Evolutionary conservation across 2,888 invertebrate species (phyloP).

Genomic region (Nezara viridula): DNA sequence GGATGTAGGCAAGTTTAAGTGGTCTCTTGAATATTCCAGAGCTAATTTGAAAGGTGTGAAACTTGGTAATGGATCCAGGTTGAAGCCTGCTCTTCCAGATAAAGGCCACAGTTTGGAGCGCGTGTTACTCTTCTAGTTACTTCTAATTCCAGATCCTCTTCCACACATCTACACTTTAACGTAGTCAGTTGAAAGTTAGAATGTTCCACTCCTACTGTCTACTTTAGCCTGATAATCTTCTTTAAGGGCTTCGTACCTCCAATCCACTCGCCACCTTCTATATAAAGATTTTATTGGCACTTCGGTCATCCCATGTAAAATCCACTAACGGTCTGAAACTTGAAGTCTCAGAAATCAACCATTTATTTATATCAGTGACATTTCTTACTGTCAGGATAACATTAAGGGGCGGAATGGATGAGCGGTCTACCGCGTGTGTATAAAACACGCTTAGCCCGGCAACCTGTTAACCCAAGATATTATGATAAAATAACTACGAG

Average conservation of each 20-base stretch:
- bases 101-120: constrained; percentile 1
- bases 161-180: constrained; percentile 21
- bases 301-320: too few relatives aligned
- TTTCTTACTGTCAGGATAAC: too few relatives aligned
- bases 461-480: too few relatives aligned
- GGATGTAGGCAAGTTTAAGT: neutral
- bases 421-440: too few relatives aligned
- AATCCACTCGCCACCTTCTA: neutral
- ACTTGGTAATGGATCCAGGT: constrained; percentile 1
- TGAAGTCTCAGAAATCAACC: too few relatives aligned
- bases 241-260: neutral
- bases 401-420: too few relatives aligned
- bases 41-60: constrained; percentile 21
- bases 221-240: constrained; percentile 1
- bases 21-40: constrained; percentile 7
- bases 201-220: constrained; percentile 21
- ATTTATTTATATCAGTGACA: too few relatives aligned
- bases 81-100: neutral
- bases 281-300: too few relatives aligned
- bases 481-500: too few relatives aligned
- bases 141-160: constrained; percentile 21
- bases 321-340: too few relatives aligned
- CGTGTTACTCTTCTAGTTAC: constrained; percentile 1
- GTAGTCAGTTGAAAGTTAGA: constrained; percentile 5
- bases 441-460: too few relatives aligned